phyloP scores from a whole-genome alignment of 1,140 invertebrate species.

The Drosophila miranda region DNA sequence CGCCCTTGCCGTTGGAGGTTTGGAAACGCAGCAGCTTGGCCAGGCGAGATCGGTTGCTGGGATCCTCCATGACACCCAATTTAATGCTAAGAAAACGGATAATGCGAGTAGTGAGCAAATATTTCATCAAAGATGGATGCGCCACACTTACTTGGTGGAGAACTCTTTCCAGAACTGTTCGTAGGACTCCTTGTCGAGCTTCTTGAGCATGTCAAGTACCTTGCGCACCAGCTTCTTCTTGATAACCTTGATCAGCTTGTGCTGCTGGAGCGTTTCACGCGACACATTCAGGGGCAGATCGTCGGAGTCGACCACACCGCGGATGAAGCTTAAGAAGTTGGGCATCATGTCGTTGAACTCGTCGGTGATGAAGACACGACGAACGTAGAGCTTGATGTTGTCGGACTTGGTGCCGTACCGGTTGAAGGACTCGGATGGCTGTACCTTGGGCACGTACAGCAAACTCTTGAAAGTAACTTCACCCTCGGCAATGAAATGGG shows the following conservation, averaged over 20 bases:
- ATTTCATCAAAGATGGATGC: background rate
- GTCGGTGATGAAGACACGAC: conserved; percentile 99
- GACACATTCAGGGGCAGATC: conserved; percentile 99
- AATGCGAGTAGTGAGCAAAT: background rate
- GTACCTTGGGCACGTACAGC: conserved; percentile 94
- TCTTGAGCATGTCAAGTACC: conserved; percentile 99
- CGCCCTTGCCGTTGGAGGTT: conserved; percentile 89
- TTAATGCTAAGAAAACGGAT: conserved; percentile 87
- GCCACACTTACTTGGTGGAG: conserved; percentile 93
- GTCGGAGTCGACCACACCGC: conserved; percentile 99
- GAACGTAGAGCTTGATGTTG: conserved; percentile 98
- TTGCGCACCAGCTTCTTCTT: conserved; percentile 99
- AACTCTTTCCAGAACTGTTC: conserved; percentile 99
- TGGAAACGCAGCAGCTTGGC: conserved; percentile 97
- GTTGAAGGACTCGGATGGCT: conserved; percentile 96
- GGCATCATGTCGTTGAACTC: conserved; percentile 99
- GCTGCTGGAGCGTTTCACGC: conserved; percentile 98
- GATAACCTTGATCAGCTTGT: conserved; percentile 99
- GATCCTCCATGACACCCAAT: conserved; percentile 98
- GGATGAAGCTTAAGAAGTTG: conserved; percentile 97
- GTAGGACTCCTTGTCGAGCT: conserved; percentile 95
- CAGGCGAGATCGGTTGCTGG: conserved; percentile 96
- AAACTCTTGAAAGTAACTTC: conserved; percentile 99
- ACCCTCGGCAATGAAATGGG: conserved; percentile 99
- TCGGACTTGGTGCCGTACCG: conserved; percentile 97